A percentile compares a stretch with the other conserved stretches of the same genome.
Conservation (phyloP, 2,113 vertebrate species). For the Chlamydotis undulata region DNA sequence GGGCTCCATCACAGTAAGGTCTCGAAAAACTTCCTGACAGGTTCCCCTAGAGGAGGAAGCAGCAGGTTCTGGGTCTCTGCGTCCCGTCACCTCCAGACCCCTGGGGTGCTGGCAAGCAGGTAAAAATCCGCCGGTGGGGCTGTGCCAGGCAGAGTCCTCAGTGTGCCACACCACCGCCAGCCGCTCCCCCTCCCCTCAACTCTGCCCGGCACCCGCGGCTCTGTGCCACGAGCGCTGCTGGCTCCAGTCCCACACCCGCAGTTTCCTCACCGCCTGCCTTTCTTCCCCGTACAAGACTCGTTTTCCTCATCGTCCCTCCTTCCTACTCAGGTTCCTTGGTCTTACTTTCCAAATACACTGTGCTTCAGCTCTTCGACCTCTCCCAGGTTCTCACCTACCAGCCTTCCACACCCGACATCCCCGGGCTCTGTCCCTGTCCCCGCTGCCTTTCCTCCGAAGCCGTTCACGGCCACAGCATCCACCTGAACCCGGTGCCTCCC, state of each 20-base stretch:
- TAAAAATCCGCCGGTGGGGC: accelerated
- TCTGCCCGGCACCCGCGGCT: background rate
- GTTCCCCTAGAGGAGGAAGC: background rate
- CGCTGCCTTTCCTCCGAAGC: background rate
- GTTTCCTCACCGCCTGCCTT: accelerated
- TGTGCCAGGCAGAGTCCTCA: background rate
- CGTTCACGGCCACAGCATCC: accelerated
- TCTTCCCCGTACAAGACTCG: background rate
- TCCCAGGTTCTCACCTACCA: background rate
- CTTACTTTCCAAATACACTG: background rate
- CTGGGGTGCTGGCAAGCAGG: accelerated
- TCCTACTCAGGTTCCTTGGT: accelerated
- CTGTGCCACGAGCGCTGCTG: accelerated
- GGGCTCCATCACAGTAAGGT: background rate
- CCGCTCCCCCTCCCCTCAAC: too few relatives aligned
- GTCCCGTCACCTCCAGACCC: too few relatives aligned
- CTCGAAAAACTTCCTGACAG: too few relatives aligned
- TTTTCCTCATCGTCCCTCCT: background rate
- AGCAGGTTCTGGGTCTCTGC: background rate
- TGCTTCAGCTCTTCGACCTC: background rate
- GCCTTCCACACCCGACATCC: accelerated
- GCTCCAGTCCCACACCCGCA: accelerated
- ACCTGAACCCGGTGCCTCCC: background rate
- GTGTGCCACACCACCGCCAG: too few relatives aligned
- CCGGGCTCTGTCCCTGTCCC: background rate